Base-by-base conservation (phyloP, 2,113 vertebrate genomes). In the Spea multiplicata region DNA sequence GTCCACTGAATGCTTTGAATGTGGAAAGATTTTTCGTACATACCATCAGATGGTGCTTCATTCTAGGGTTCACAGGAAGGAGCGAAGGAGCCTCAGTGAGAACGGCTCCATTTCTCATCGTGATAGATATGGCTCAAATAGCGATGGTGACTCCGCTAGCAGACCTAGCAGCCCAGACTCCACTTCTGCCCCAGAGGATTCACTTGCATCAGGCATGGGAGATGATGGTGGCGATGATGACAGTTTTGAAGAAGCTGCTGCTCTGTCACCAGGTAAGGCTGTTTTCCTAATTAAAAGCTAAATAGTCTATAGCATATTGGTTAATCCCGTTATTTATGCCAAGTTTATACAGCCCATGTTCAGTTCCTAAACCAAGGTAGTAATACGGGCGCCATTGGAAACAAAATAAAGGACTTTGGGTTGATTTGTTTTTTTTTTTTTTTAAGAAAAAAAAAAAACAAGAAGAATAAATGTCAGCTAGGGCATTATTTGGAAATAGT, bases 41-140 rank as follows among this genome's bases (percentile, higher is more conserved):
- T 96, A 95, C 44, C 95, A 97, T 84, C 96, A 98, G 91, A 94
- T 98, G 95, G 91, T 94, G 55, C 93, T 98, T 82, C 96, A 98
- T 86, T 95, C 94, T 0, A 92, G 96, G 0, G 94, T 95, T 81
- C 96, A 98, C 86, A 93, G 94, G 10, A 93, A 89, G 83, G 93
- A 93, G 1, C 89, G 92, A 6, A 84, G 92, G 6, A 83, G 86
- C 1, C 82, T 85, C 0, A 49, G 88, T 0, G 92, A 92, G 45
- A 90, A 90, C 0, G 91, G 91, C 6, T 83, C 84, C 0, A 44
- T 83, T 0, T 0, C 82, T 0, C 90, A 87, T 61, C 91, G 90
- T 0, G 87, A 90, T 3, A 88, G 91, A 81, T 95, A 93, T 0
- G 90, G 94, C 46, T 97, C 93, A 7, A 91, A 91, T 87, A 95